These are phyloP conservation scores for Lampris incognitus DNA, from an alignment of 2,113 vertebrate species.

Conservation along the genomic window DNA sequence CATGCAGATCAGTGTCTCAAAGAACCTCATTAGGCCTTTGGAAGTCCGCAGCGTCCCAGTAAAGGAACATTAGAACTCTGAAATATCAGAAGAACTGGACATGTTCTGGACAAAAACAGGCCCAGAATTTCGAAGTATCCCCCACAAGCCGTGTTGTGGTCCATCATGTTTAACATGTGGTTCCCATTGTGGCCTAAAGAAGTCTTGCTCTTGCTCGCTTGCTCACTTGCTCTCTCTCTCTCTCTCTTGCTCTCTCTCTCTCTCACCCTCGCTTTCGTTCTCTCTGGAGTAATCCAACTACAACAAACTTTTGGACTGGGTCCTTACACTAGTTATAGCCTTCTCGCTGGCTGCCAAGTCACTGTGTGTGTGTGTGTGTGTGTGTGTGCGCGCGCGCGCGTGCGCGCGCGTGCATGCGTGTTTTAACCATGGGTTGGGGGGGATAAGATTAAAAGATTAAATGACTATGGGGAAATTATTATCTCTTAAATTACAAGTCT, in stretches of 20 bases:
- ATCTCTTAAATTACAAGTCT: constrained; percentile 20
- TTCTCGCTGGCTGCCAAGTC: constrained; percentile 18
- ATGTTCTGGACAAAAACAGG: constrained; percentile 50
- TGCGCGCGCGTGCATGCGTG: background rate
- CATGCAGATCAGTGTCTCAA: constrained; percentile 31
- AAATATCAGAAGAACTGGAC: constrained; percentile 26
- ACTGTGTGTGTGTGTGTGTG: constrained; percentile 13
- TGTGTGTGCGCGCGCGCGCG: background rate
- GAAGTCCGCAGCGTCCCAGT: constrained; percentile 28
- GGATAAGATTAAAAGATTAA: background rate
- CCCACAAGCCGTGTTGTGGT: constrained; percentile 51
- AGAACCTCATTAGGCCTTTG: background rate
- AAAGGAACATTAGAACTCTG: constrained; percentile 23
- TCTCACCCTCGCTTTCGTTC: constrained; percentile 32
- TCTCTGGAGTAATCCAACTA: constrained; percentile 54
- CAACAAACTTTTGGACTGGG: constrained; percentile 54
- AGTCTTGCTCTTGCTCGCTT: constrained; percentile 14
- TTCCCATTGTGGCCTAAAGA: constrained; percentile 55
- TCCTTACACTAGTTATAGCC: constrained; percentile 31
- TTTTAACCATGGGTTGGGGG: background rate
- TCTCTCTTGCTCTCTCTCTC: constrained; percentile 2
- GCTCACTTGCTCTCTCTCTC: background rate
- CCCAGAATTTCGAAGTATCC: constrained; percentile 34
- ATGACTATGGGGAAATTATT: constrained; percentile 25
- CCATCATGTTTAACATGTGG: constrained; percentile 66